Conservation (phyloP, 1,140 invertebrate genomes). For the Holotrichia oblita region DNA sequence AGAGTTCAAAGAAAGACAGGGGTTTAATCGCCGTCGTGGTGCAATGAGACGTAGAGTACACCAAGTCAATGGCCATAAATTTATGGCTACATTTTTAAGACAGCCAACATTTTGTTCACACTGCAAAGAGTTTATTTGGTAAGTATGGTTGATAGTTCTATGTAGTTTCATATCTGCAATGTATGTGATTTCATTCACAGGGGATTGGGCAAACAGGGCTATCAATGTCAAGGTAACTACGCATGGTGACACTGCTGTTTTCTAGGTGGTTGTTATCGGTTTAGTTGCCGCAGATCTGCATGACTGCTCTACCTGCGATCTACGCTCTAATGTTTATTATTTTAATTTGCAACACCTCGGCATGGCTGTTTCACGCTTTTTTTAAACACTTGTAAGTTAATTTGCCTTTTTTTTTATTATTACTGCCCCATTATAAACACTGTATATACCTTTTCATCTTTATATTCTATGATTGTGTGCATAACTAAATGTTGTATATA, state of each 20-base stretch:
- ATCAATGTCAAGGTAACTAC: constrained; percentile 98
- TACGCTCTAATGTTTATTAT: constrained; percentile 51
- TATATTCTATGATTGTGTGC: neutral
- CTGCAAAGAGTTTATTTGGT: constrained; percentile 98
- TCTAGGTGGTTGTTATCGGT: constrained; percentile 42
- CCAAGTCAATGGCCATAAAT: constrained; percentile 98
- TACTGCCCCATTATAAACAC: constrained; percentile 9
- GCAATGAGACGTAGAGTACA: constrained; percentile 95
- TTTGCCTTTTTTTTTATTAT: constrained; percentile 42
- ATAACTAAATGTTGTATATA: constrained; percentile 19
- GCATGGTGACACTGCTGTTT: constrained; percentile 40
- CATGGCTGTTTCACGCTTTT: constrained; percentile 59
- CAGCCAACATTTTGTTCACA: constrained; percentile 99
- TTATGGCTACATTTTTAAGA: constrained; percentile 98
- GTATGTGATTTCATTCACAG: constrained; percentile 73
- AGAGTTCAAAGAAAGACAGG: constrained; percentile 95
- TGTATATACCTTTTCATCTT: constrained; percentile 14
- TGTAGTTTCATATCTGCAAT: neutral
- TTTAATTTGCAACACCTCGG: constrained; percentile 59
- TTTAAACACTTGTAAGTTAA: constrained; percentile 57
- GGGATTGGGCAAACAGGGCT: constrained; percentile 99
- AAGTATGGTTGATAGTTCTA: constrained; percentile 57
- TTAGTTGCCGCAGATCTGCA: constrained; percentile 42
- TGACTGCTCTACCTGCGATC: constrained; percentile 38
- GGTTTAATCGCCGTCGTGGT: constrained; percentile 90